A percentile compares a stretch with the other conserved stretches of the same genome.
These are phyloP conservation scores for Anser brachyrhynchus DNA, from an alignment of 2,113 vertebrate species.

Conservation along the genomic window DNA sequence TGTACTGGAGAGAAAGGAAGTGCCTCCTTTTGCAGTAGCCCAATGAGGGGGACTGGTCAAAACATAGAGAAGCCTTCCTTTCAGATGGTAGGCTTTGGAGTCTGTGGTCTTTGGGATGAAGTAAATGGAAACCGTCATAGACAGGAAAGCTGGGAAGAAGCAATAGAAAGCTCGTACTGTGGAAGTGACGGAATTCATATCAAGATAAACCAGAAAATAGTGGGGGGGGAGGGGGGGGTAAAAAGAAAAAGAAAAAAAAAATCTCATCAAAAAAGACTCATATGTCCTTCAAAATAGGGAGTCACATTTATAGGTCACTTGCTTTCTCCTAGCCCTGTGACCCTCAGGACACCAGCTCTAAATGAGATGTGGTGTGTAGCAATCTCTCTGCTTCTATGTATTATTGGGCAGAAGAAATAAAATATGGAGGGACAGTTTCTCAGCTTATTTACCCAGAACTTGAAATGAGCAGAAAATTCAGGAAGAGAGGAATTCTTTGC, in stretches of 20 bases:
- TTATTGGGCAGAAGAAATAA: neutral
- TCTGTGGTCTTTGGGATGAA: neutral
- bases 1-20: neutral
- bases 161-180: neutral
- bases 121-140: neutral
- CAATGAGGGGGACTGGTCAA: neutral
- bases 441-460: neutral
- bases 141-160: neutral
- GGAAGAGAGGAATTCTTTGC: neutral
- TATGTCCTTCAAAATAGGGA: neutral
- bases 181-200: neutral
- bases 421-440: neutral
- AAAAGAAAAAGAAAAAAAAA: no score
- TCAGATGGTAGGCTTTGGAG: neutral
- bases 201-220: neutral
- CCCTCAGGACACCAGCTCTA: neutral
- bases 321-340: neutral
- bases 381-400: neutral
- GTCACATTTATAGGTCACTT: neutral
- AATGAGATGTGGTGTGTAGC: neutral
- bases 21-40: neutral
- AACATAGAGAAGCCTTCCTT: neutral
- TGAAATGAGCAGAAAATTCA: neutral
- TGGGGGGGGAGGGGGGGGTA: no score
- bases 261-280: neutral